Percentiles rank a stretch among this genome's conserved stretches.
Evolutionary conservation across 2,797 vertebrate genomes (phyloP).

Genomic region (Anas bernieri): DNA sequence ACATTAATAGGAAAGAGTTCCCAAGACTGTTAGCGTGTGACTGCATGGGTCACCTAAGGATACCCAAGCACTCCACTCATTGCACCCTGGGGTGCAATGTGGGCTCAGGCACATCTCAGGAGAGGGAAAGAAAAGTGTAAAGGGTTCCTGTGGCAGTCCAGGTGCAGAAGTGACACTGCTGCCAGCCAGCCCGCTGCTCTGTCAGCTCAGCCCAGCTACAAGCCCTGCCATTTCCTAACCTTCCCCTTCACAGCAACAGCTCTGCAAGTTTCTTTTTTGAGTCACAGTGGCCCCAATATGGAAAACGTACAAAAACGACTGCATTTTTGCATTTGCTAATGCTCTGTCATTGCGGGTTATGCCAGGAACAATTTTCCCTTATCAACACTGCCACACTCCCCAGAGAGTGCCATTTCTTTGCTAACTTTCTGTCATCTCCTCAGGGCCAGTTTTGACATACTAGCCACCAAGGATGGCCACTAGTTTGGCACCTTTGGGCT

Average conservation of each 20-base stretch:
- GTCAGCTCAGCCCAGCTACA: background rate
- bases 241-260: no score
- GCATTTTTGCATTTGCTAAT: no score
- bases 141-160: background rate
- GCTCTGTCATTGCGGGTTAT: no score
- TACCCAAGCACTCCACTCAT: background rate
- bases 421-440: no score
- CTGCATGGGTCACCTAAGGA: background rate
- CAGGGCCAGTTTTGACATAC: background rate
- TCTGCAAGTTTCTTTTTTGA: no score
- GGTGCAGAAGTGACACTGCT: background rate
- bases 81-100: background rate
- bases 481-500: background rate
- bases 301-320: background rate
- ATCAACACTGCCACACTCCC: background rate
- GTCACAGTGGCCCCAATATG: background rate
- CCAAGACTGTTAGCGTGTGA: fast-evolving
- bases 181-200: background rate
- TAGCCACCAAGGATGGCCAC: background rate
- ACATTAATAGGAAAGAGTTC: background rate
- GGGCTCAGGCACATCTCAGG: background rate
- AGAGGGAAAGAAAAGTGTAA: background rate
- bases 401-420: background rate
- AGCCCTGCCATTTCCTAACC: background rate
- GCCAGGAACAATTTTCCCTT: no score